phyloP scores from a whole-genome alignment of 2,888 invertebrate genomes.

The Nasonovia ribisnigri region DNA sequence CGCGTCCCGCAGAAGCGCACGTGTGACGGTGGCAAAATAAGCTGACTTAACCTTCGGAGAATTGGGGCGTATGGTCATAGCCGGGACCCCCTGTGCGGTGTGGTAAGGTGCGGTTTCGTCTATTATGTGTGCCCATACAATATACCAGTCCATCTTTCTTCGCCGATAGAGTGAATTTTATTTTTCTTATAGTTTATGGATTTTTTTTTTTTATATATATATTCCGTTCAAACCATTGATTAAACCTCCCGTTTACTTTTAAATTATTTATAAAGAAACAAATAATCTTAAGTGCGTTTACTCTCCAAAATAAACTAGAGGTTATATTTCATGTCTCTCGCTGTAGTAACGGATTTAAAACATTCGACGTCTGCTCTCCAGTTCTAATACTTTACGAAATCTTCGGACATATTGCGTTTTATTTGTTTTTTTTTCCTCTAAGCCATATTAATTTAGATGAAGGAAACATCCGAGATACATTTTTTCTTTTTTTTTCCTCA shows the following conservation, averaged over 20 bases:
- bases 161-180: not conserved
- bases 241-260: not conserved
- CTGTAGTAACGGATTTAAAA: constrained; percentile 19
- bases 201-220: constrained; percentile 13
- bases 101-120: not conserved
- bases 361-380: constrained; percentile 6
- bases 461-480: not conserved
- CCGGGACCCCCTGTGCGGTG: too few relatives aligned
- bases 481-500: not conserved
- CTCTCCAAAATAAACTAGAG: not conserved
- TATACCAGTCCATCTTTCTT: not conserved
- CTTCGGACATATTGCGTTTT: constrained; percentile 7
- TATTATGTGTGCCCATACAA: not conserved
- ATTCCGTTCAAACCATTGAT: not conserved
- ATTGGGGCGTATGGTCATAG: not conserved
- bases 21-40: not conserved
- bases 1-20: not conserved
- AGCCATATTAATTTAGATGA: constrained; percentile 21
- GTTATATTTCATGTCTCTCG: constrained; percentile 40
- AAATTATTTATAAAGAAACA: constrained; percentile 59
- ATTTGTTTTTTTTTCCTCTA: not conserved
- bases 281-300: constrained; percentile 42
- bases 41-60: constrained; percentile 9
- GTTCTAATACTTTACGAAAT: constrained; percentile 19
- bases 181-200: not conserved